Base-by-base conservation (phyloP, 2,113 vertebrate genomes). In the Lycocorax pyrrhopterus region DNA sequence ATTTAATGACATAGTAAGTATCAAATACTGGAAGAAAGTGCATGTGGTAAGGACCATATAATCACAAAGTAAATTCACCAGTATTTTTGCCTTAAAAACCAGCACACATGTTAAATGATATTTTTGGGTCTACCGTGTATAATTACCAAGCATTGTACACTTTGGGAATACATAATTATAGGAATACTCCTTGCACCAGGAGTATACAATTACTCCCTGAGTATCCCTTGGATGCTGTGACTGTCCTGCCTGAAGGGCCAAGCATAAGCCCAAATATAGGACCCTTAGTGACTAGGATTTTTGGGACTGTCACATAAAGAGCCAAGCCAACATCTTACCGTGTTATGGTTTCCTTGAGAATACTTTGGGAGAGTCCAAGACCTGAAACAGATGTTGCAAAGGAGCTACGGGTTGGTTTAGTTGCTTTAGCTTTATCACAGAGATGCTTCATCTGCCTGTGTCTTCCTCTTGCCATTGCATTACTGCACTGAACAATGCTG, bases 31-130 rank as follows among this genome's bases (percentile, higher is more conserved):
- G 96, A 96, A 97, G 94, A 96, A 97, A 97, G 87, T 95, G 75
- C 84, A 91, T 94, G 93, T 95, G 96, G 95, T 97, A 93, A 97
- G 63, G 52, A 92, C 96, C 94, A 86, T 97, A 94, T 97, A 98
- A 98, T 98, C 96, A 97, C 96, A 87, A 95, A 97, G 97, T 89
- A 97, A 97, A 97, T 97, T 97, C 94, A 96, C 96, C 92, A 96
- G 97, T 97, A 98, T 96, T 97, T 97, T 97, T 97, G 96, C 87
- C 94, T 97, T 96, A 97, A 97, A 98, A 98, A 96, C 95, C 97
- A 98, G 94, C 97, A 98, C 97, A 97, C 44, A 83, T 98, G 97
- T 98, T 97, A 97, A 98, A 97, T 95, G 88, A 97, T 98, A 98
- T 97, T 98, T 97, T 96, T 93, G 97, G 96, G 89, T 96, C 90